Percentiles rank a stretch among this genome's conserved stretches.
phyloP scores from a whole-genome alignment of 2,113 vertebrate species.

The Campylorhamphus procurvoides region DNA sequence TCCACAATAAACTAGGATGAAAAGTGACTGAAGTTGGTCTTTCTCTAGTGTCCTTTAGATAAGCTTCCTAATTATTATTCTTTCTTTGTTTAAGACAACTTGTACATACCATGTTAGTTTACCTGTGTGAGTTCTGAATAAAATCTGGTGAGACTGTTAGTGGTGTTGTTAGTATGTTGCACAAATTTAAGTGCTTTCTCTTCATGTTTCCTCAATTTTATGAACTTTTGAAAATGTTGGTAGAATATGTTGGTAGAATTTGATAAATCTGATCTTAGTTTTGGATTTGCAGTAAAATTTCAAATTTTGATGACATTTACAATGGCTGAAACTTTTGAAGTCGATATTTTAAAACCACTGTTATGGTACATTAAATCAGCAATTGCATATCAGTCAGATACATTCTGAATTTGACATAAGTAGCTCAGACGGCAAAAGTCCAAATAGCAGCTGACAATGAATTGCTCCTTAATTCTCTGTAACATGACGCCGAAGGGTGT shows the following conservation, averaged over 20 bases:
- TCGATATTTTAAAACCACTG: neutral
- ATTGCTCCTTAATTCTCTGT: neutral
- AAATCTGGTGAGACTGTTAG: neutral
- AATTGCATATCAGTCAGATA: too few relatives aligned
- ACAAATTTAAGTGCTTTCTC: neutral
- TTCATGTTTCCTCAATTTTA: neutral
- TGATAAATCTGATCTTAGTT: neutral
- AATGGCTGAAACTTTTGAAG: neutral
- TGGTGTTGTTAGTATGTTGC: neutral
- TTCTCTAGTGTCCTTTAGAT: neutral
- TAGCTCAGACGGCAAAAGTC: neutral
- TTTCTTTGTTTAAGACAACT: neutral
- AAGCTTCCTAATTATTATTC: neutral
- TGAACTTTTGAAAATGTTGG: neutral
- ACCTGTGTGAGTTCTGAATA: neutral
- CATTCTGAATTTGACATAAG: neutral
- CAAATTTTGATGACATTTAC: neutral
- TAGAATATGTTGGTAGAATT: neutral
- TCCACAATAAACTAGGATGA: neutral
- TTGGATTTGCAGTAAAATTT: neutral
- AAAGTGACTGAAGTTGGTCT: neutral
- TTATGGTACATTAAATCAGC: neutral
- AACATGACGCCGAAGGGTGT: too few relatives aligned
- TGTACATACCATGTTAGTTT: neutral
- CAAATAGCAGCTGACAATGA: neutral